Evolutionary conservation across 2,888 invertebrate species (phyloP).

Genomic region (Epinotia demarniana): DNA sequence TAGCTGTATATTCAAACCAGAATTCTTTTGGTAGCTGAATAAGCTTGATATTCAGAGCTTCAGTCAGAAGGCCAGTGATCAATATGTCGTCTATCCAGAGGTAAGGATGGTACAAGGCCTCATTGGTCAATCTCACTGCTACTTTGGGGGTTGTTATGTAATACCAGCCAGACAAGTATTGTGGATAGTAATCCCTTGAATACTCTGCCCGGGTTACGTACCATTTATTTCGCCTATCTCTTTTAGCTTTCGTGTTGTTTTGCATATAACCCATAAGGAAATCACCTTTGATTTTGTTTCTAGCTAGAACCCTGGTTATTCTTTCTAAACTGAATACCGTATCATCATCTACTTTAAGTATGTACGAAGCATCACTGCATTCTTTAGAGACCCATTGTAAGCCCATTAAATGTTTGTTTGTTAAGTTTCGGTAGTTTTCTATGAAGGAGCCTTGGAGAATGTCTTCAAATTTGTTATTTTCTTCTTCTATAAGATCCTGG

Average conservation of each 20-base stretch:
- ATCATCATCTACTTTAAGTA: conserved; percentile 94
- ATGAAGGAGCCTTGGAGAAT: conserved; percentile 90
- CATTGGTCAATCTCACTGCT: conserved; percentile 83
- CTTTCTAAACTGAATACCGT: conserved; percentile 88
- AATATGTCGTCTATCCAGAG: conserved; percentile 98
- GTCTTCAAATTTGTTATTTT: conserved; percentile 87
- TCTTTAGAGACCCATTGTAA: conserved; percentile 88
- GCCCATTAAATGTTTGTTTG: conserved; percentile 93
- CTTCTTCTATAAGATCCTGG: conserved; percentile 85
- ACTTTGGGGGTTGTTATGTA: conserved; percentile 89
- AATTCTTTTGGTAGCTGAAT: conserved; percentile 83
- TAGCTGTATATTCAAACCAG: conserved; percentile 85
- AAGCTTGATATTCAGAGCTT: conserved; percentile 82
- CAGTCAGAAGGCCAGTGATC: conserved; percentile 91
- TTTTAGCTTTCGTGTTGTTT: conserved; percentile 86
- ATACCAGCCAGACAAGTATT: conserved; percentile 93
- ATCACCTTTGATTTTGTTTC: conserved; percentile 50
- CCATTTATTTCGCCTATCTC: conserved; percentile 91
- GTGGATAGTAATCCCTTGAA: conserved; percentile 85
- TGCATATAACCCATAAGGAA: conserved; percentile 88
- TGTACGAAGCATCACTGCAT: conserved; percentile 85
- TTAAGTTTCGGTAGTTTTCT: conserved; percentile 92
- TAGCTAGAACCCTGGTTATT: conserved; percentile 57
- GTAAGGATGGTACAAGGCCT: conserved; percentile 84
- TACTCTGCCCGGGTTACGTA: conserved; percentile 89